Evolutionary conservation across 2,113 vertebrate genomes (phyloP).

Genomic region (Platichthys stellatus): DNA sequence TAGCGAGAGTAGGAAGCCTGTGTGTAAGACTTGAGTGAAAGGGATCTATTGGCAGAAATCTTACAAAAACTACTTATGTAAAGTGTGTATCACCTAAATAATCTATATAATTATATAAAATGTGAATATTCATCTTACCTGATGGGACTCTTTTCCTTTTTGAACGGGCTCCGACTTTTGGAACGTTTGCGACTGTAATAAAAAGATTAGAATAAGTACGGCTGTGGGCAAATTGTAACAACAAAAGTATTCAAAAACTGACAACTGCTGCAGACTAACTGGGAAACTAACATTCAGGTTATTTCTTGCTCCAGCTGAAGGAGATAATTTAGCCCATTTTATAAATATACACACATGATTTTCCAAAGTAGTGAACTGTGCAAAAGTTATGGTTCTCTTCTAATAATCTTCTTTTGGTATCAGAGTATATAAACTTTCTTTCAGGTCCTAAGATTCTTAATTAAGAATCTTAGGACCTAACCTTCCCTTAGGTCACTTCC

Average conservation of each 20-base stretch:
- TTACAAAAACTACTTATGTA: too few relatives aligned
- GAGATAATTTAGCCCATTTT: too few relatives aligned
- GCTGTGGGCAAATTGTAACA: neutral
- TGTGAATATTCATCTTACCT: slow-evolving; percentile 80
- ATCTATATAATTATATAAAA: neutral
- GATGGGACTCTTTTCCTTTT: slow-evolving; percentile 96
- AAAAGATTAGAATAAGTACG: neutral
- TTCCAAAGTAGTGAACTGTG: too few relatives aligned
- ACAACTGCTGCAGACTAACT: neutral
- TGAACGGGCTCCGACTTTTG: slow-evolving; percentile 93
- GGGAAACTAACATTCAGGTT: neutral
- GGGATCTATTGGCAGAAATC: too few relatives aligned
- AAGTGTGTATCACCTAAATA: too few relatives aligned
- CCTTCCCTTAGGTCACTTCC: neutral
- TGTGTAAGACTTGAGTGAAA: too few relatives aligned
- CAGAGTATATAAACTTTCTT: neutral
- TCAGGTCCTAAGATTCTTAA: neutral
- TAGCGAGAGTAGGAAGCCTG: too few relatives aligned
- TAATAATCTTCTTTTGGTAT: too few relatives aligned
- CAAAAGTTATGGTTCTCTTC: too few relatives aligned
- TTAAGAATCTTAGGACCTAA: too few relatives aligned
- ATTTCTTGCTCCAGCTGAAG: neutral
- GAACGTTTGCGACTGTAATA: slow-evolving; percentile 88
- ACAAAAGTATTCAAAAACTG: neutral
- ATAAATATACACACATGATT: neutral